Evolutionary conservation across 2,113 vertebrate species (phyloP).

Genomic region (Nothoprocta perdicaria): DNA sequence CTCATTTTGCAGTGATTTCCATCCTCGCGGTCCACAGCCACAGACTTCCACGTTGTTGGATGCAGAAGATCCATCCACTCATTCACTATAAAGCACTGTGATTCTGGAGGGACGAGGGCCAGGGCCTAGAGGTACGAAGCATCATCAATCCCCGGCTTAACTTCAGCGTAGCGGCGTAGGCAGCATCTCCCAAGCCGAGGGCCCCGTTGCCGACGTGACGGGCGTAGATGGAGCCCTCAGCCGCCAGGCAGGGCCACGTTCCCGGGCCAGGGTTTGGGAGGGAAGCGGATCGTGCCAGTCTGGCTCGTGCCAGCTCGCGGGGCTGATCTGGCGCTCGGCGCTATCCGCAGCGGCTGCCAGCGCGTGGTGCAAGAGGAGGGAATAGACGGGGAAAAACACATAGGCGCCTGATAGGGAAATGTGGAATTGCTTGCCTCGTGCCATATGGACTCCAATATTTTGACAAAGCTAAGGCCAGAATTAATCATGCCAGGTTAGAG

Average conservation of each 20-base stretch:
- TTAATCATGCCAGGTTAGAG: slow-evolving; percentile 82
- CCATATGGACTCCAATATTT: slow-evolving; percentile 85
- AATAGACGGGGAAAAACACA: slow-evolving; percentile 79
- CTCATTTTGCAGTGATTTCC: not conserved
- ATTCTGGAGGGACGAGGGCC: not conserved
- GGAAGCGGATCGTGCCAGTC: slow-evolving; percentile 73
- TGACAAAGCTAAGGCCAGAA: slow-evolving; percentile 82
- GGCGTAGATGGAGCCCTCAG: slow-evolving; percentile 44
- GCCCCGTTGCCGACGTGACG: slow-evolving; percentile 29
- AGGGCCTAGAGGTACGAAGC: not conserved
- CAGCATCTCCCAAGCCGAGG: not conserved
- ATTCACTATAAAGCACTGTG: not conserved
- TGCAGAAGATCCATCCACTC: not conserved
- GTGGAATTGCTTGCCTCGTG: slow-evolving; percentile 81
- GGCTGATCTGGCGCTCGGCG: slow-evolving; percentile 80
- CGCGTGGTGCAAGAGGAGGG: slow-evolving; percentile 77
- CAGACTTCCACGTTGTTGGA: not conserved
- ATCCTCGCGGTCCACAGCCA: not conserved
- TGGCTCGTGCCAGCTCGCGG: slow-evolving; percentile 76
- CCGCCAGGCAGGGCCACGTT: slow-evolving; percentile 56
- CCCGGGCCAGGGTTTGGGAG: slow-evolving; percentile 56
- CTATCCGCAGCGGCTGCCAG: slow-evolving; percentile 78
- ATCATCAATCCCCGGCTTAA: not conserved
- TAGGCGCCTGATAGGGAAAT: slow-evolving; percentile 79
- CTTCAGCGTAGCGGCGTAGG: not conserved